Base-by-base conservation (phyloP, 1,140 invertebrate genomes). In the Orchesella cincta region DNA sequence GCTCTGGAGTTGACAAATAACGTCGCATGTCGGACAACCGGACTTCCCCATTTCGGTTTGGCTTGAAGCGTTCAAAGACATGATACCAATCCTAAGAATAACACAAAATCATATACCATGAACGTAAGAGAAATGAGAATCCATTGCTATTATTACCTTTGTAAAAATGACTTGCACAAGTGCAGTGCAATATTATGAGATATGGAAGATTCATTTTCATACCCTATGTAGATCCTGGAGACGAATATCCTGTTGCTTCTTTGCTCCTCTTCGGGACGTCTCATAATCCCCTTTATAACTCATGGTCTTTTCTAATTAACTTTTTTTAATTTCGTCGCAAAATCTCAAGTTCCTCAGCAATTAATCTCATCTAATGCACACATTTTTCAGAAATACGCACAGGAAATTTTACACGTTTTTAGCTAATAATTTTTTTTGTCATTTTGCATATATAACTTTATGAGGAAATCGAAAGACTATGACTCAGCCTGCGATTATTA, bases 31-130 rank as follows among this genome's bases (percentile, higher is more conserved):
- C 71, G 23, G 34, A 5, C 8, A 73, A 28, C 2, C 14, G 36
- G 2, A 73, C 71, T 31, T 73, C 71, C 3, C 71, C 71, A 31
- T 73, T 73, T 39, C 39, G 12, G 71, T 73, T 51, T n/a, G 71
- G 71, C 34, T 73, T 73, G 39, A 73, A 73, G 23, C 39, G 71
- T 35, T 73, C 71, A 31, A 73, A 73, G 2, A 67, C 62, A 67
- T 29, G 62, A 29, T 67, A 67, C 62, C 62, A 67, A 23, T 67
- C 62, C 62, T 67, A 14, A 8, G 33, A 67, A 33, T 8, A 26
- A 57, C n/a, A 26, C 29, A 67, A 33, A 67, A 31, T 67, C 23
- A 26, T 62, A 62, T 14, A 46, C 20, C 20, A 46, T 46, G 5
- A 46, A 46, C n/a, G n/a, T n/a, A n/a, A n/a, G n/a, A n/a, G n/a